Evolutionary conservation across 64 coral and sea anemone genomes (phyloP), one percentile per base, ranked within the genome.

Genomic region (Trachythela sp.): DNA sequence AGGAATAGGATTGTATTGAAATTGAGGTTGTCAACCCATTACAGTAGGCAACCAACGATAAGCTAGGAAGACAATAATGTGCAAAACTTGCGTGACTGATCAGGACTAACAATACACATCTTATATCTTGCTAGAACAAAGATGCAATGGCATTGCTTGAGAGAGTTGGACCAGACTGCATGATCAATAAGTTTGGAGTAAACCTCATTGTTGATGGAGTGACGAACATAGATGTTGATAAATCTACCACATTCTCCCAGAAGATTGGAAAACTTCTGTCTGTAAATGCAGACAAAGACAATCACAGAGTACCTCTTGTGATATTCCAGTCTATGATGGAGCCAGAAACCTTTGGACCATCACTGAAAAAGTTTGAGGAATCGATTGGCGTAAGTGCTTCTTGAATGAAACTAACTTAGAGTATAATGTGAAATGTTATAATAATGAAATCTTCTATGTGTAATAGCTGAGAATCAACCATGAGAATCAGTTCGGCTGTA

Each of bases 141-240:
- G 75, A 37, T 22, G 75, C 75, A 8, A 35, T 35, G 75, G 8
- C 0, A 0, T 39, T 80, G 20, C 75, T 80, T 20, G 75, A 39
- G 34, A 17, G 37, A 80, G 34, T 80, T 30, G 75, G 75, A 1
- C 75, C 75, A 34, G 75, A 80, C 31, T 35, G 33, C 8, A 38
- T 80, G 75, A 80, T 80, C 1, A 80, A 80, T 30, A 80, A 80
- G 37, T 80, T 80, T 80, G 75, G 75, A 15, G 37, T 80, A 0
- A 80, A 80, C 38, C 8, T 80, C 15, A 80, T 29, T 17, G 8
- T 35, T 34, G 75, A 80, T 8, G 37, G 75, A 20, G 8, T 4
- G 1, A 2, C 17, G 0, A 80, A 80, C 37, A n/a, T 0, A 2
- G 75, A 80, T 35, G 75, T 80, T 35, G 75, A 80, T 37, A 80